Percentiles rank a stretch among this genome's conserved stretches.
phyloP scores from a whole-genome alignment of 2,888 invertebrate species.

The Pantelozetes paolii region DNA sequence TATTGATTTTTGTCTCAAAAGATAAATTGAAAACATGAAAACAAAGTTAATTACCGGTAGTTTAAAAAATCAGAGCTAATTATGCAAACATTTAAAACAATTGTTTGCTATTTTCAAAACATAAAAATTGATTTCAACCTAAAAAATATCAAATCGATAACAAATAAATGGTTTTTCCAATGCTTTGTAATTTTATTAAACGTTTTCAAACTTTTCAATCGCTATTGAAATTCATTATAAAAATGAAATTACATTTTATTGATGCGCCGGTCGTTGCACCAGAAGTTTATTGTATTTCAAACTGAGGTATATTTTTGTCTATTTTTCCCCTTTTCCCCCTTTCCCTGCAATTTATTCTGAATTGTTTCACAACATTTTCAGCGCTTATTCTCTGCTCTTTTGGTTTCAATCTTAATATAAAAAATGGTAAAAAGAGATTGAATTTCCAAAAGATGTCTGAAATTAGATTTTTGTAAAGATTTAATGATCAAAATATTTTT shows the following conservation, averaged over 20 bases:
- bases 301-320: not conserved
- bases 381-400: no score
- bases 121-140: not conserved
- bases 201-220: no score
- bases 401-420: no score
- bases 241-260: conserved; percentile 4
- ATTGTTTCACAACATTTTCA: no score
- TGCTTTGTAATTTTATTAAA: no score
- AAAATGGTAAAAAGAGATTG: no score
- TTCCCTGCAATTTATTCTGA: no score
- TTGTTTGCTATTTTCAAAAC: not conserved
- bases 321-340: no score
- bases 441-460: no score
- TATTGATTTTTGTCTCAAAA: not conserved
- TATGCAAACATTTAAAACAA: not conserved
- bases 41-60: not conserved
- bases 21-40: not conserved
- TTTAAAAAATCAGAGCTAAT: not conserved
- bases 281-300: not conserved
- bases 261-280: conserved; percentile 18
- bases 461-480: no score
- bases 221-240: not conserved
- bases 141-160: not conserved
- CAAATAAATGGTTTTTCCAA: no score
- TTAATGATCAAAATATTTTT: no score